These are phyloP conservation scores for Sebastes reedi DNA, from an alignment of 2,797 vertebrate species.

Conservation along the genomic window DNA sequence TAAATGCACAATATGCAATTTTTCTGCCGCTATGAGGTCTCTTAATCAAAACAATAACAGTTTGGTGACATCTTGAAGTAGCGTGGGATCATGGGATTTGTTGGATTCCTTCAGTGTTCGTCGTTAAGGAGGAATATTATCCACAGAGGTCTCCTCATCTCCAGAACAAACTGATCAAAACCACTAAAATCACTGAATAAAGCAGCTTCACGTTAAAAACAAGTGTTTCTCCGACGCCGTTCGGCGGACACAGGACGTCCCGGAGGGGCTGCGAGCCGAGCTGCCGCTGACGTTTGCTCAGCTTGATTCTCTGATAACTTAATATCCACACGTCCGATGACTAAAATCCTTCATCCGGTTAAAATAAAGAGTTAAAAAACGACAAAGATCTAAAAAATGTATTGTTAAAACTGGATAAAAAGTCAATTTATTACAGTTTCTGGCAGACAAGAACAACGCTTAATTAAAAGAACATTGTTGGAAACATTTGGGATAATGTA, in stretches of 20 bases:
- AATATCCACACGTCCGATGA: neutral
- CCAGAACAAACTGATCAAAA: too few species aligned
- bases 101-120: accelerated
- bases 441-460: too few species aligned
- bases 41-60: neutral
- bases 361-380: neutral
- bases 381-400: neutral
- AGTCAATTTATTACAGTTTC: too few species aligned
- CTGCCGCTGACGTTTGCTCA: neutral
- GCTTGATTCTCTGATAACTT: neutral
- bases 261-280: neutral
- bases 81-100: neutral
- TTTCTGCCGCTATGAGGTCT: neutral
- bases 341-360: neutral
- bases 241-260: neutral
- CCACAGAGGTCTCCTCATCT: too few species aligned
- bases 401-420: too few species aligned
- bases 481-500: accelerated
- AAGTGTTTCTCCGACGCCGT: accelerated
- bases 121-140: too few species aligned
- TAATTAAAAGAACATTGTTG: too few species aligned
- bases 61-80: neutral
- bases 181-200: too few species aligned
- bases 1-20: too few species aligned
- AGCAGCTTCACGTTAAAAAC: too few species aligned